These are phyloP conservation scores for Drosophila pseudotakahashii DNA, from an alignment of 2,888 invertebrate species.

Conservation along the genomic window DNA sequence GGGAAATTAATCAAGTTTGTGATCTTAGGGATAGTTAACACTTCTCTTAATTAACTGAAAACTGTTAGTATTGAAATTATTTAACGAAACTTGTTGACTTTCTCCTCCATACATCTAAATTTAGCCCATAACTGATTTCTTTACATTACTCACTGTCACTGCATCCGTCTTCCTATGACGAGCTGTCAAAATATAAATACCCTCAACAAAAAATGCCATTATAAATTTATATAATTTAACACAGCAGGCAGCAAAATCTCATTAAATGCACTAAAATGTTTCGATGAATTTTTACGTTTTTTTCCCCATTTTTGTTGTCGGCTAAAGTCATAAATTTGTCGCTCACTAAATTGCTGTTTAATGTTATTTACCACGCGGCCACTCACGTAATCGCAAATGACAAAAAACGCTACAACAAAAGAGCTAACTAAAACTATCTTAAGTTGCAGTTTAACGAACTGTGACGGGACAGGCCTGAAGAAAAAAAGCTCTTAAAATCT, in stretches of 20 bases:
- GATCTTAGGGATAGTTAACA: no score
- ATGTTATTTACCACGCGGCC: conserved; percentile 58
- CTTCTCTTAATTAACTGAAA: no score
- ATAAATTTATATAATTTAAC: conserved; percentile 57
- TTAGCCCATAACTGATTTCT: conserved; percentile 21
- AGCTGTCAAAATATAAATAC: conserved; percentile 43
- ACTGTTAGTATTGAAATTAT: no score
- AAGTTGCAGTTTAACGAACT: conserved; percentile 49
- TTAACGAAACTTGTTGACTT: conserved; percentile 2
- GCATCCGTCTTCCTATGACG: conserved; percentile 37
- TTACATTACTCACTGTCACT: conserved; percentile 31
- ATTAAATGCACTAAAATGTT: conserved; percentile 44
- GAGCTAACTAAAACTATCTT: conserved; percentile 34
- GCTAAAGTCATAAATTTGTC: conserved; percentile 55
- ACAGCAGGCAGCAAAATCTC: conserved; percentile 27
- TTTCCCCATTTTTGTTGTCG: conserved; percentile 13
- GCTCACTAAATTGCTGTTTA: conserved; percentile 56
- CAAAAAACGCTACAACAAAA: conserved; percentile 31
- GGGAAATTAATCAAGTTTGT: background rate
- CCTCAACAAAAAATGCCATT: conserved; percentile 45
- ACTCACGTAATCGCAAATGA: conserved; percentile 66
- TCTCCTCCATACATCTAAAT: conserved; percentile 18
- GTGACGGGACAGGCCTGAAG: conserved; percentile 32
- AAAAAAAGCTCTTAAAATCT: conserved; percentile 24
- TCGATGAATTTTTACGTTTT: conserved; percentile 42